Percentiles rank a stretch among this genome's conserved stretches.
Evolutionary conservation across 92 coral and sea anemone genomes (phyloP).

Genomic region (Paragorgia papillata): DNA sequence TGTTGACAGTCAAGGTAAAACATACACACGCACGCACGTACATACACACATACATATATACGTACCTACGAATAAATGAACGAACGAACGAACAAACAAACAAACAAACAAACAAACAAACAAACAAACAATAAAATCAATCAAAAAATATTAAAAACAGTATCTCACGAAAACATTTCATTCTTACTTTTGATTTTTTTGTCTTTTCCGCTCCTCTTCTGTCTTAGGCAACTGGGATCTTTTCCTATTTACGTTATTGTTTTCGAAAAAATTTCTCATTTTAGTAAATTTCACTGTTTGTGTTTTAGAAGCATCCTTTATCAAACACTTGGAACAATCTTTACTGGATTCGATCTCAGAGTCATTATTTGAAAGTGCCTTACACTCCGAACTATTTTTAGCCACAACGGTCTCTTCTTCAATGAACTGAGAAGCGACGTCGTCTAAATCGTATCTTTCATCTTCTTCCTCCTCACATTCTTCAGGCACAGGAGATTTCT

Average conservation of each 20-base stretch:
- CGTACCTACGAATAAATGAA: background rate
- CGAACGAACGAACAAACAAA: background rate
- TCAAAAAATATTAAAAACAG: background rate
- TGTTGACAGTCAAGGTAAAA: no score
- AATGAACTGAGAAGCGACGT: conserved; percentile 76
- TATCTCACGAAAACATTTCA: background rate
- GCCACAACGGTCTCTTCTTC: conserved; percentile 45
- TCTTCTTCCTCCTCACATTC: conserved; percentile 13
- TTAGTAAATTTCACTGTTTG: conserved; percentile 10
- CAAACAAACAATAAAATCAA: background rate
- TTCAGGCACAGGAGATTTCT: background rate
- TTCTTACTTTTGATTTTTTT: conserved; percentile 52
- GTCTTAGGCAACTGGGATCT: background rate
- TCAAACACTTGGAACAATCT: background rate
- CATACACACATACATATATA: no score
- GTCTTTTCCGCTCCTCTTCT: conserved; percentile 42
- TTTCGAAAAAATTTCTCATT: conserved; percentile 4
- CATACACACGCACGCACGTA: no score
- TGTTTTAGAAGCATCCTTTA: background rate
- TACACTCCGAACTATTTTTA: conserved; percentile 6
- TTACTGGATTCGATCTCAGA: background rate
- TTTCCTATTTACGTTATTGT: conserved; percentile 9
- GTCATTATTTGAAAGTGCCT: background rate
- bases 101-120: background rate
- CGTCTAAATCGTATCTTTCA: conserved; percentile 75